A percentile compares a stretch with the other conserved stretches of the same genome.
phyloP scores from a whole-genome alignment of 1,140 invertebrate species.

The Sogatella furcifera region DNA sequence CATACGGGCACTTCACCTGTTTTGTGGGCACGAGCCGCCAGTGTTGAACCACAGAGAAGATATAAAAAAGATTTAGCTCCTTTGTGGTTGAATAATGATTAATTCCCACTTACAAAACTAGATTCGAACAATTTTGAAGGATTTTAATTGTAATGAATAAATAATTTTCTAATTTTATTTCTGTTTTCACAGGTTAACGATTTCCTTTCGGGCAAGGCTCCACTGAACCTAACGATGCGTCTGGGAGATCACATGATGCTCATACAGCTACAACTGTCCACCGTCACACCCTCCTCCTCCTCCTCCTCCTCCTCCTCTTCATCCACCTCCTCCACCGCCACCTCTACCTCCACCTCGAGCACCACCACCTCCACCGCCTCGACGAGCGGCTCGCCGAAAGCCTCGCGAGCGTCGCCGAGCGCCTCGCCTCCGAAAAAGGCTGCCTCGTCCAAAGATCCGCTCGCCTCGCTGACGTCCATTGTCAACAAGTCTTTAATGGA shows the following conservation, averaged over 20 bases:
- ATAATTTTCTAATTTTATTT: background rate
- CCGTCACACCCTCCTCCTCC: conserved; percentile 43
- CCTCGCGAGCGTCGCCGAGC: conserved; percentile 6
- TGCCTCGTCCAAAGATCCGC: conserved; percentile 5
- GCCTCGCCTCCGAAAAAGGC: conserved; percentile 2
- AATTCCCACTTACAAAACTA: no score
- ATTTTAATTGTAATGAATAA: no score
- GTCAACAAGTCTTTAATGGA: conserved; percentile 13
- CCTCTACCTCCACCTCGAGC: background rate
- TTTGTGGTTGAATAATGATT: no score
- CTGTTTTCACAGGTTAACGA: conserved; percentile 64
- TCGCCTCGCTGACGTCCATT: conserved; percentile 11
- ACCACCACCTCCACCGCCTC: conserved; percentile 2
- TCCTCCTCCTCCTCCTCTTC: background rate
- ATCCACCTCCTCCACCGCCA: background rate
- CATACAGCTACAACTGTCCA: conserved; percentile 85
- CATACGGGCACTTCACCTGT: no score
- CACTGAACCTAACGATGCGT: conserved; percentile 86
- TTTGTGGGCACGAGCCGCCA: no score
- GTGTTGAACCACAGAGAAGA: no score
- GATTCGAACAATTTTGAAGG: no score
- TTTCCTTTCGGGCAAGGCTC: conserved; percentile 86
- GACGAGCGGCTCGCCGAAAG: conserved; percentile 16
- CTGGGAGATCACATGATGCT: conserved; percentile 95
- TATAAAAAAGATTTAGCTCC: no score